Percentiles rank a stretch among this genome's conserved stretches.
phyloP scores from a whole-genome alignment of 2,888 invertebrate genomes.

The Micoletzkya japonica region DNA sequence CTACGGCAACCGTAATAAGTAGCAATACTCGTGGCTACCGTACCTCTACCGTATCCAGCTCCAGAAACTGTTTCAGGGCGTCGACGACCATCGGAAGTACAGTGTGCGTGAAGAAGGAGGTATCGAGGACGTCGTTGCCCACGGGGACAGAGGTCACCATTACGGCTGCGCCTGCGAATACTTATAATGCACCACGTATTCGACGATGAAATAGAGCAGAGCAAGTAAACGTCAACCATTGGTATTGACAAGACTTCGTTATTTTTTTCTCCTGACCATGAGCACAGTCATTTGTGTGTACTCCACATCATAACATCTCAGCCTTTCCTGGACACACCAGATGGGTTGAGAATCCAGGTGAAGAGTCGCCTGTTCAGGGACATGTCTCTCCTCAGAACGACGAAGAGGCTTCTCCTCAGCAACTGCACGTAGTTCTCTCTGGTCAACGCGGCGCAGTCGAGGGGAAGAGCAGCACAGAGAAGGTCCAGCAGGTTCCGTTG shows the following conservation, averaged over 20 bases:
- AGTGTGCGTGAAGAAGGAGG: conserved; percentile 41
- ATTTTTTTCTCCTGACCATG: no score
- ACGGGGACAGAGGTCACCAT: conserved; percentile 28
- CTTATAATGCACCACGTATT: background rate
- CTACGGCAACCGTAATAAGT: no score
- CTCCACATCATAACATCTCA: no score
- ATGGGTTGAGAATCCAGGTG: conserved; percentile 74
- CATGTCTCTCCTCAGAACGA: conserved; percentile 82
- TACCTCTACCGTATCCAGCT: conserved; percentile 23
- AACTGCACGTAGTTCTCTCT: conserved; percentile 44
- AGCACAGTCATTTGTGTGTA: no score
- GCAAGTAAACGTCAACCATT: background rate
- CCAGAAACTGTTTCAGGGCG: conserved; percentile 35
- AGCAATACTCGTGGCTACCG: no score
- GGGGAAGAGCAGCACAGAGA: conserved; percentile 80
- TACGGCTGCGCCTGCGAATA: background rate
- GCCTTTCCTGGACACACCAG: conserved; percentile 35
- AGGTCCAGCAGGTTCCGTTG: conserved; percentile 72
- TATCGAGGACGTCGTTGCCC: conserved; percentile 41
- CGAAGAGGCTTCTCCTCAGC: conserved; percentile 67
- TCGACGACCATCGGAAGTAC: conserved; percentile 39
- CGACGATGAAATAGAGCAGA: background rate
- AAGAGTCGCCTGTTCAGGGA: conserved; percentile 83
- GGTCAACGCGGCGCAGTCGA: conserved; percentile 73
- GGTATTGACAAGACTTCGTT: background rate